These are phyloP conservation scores for Drosophila asahinai DNA, from an alignment of 1,140 invertebrate species.

Conservation along the genomic window DNA sequence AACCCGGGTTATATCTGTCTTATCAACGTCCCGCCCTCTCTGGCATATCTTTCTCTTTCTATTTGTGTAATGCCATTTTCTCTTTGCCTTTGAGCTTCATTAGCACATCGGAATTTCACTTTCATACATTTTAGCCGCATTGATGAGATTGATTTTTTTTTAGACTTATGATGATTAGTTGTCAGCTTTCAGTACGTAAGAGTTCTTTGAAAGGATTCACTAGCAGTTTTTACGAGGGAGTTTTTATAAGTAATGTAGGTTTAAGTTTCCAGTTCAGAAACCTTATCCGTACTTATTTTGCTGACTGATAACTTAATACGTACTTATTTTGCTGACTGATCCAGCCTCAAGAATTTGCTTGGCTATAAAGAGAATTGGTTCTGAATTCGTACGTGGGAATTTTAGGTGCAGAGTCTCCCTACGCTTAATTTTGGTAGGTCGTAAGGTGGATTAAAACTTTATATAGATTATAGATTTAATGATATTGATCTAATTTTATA, in stretches of 20 bases:
- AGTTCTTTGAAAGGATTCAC: neutral
- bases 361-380: too few species aligned
- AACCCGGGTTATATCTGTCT: conserved; percentile 34
- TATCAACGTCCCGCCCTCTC: conserved; percentile 51
- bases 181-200: neutral
- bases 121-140: conserved; percentile 61
- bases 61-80: conserved; percentile 65
- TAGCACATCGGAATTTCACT: conserved; percentile 66
- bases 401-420: too few species aligned
- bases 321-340: too few species aligned
- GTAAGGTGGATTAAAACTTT: too few species aligned
- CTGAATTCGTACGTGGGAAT: too few species aligned
- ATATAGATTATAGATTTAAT: neutral
- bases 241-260: neutral
- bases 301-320: too few species aligned
- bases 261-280: too few species aligned
- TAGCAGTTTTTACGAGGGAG: neutral
- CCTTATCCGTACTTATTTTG: too few species aligned
- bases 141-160: conserved; percentile 45
- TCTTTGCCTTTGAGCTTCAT: conserved; percentile 51
- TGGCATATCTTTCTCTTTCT: conserved; percentile 44
- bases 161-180: neutral
- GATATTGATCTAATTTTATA: neutral
- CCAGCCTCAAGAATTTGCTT: too few species aligned
- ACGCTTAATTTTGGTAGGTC: too few species aligned